Conservation (phyloP, 2,797 vertebrate genomes). For the Phyllotis vaccarum region DNA sequence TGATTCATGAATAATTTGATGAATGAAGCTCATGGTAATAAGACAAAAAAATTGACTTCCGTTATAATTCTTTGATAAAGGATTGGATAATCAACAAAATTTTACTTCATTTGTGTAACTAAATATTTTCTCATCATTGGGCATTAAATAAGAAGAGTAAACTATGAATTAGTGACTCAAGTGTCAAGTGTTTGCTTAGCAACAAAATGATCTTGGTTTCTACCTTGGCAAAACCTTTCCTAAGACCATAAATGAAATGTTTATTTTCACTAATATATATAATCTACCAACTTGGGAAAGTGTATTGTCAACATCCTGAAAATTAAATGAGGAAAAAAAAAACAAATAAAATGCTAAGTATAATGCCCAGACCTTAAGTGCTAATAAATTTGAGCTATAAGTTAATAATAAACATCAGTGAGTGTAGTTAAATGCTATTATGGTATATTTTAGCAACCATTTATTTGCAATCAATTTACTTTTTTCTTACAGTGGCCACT, state of each 20-base stretch:
- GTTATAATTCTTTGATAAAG: constrained; percentile 26
- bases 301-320: neutral
- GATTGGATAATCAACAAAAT: neutral
- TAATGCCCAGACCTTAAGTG: neutral
- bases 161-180: neutral
- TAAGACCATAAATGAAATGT: neutral
- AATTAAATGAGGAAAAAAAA: constrained; percentile 15
- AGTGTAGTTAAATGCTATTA: neutral
- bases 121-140: constrained; percentile 26
- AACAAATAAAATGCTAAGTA: neutral
- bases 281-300: neutral
- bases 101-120: neutral
- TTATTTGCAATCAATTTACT: neutral
- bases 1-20: neutral
- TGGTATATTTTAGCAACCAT: neutral
- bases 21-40: neutral
- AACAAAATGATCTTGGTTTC: neutral
- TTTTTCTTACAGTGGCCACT: neutral
- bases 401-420: neutral
- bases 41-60: constrained; percentile 36
- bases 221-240: neutral
- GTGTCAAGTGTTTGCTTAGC: neutral
- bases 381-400: neutral
- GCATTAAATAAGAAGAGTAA: constrained; percentile 28
- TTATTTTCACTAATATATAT: neutral